Evolutionary conservation across 1,140 invertebrate species (phyloP), one percentile per base, ranked within the genome.

Genomic region (Dendroctonus ponderosae): DNA sequence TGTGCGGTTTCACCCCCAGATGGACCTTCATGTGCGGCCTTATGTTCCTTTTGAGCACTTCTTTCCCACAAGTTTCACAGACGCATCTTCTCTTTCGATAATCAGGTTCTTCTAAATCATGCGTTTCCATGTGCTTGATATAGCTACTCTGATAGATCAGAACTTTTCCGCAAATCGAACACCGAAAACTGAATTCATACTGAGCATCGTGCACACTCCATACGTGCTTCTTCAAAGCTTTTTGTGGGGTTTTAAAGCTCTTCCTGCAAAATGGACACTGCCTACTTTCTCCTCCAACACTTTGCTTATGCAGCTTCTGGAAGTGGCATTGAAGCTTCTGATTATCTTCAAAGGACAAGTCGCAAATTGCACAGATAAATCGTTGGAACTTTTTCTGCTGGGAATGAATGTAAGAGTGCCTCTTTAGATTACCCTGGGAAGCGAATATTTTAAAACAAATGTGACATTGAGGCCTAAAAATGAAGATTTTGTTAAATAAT

Each of bases 21-120:
- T 91, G 90, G n/a, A 87, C 88, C 70, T 88, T 78, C 65, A 89
- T 84, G 64, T 76, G 76, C 6, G 68, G 69, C 11, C 60, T 74
- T 42, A 76, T 71, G 12, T 70, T 75, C 11, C 70, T 75, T n/a
- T 65, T 65, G 4, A 65, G 39, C 11, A 65, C 44, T 40, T 85
- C 85, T 54, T 88, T 80, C 5, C 84, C 85, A 78, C 91, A 93
- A 54, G 85, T 82, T 62, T 86, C 85, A 77, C 90, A 92, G 6
- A 71, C 61, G 53, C 61, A 62, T 6, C 64, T 11, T 42, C 65
- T 66, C 39, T 65, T 65, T 15, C 62, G 42, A 15, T 65, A 65
- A 53, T 65, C 62, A 4, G 57, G 64, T 41, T 66, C 56, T n/a
- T 67, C 69, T 4, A 65, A n/a, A 15, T 72, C 62, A n/a, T 68